Evolutionary conservation across 2,113 vertebrate species (phyloP), one percentile per base, ranked within the genome.

Genomic region (Okapia johnstoni): DNA sequence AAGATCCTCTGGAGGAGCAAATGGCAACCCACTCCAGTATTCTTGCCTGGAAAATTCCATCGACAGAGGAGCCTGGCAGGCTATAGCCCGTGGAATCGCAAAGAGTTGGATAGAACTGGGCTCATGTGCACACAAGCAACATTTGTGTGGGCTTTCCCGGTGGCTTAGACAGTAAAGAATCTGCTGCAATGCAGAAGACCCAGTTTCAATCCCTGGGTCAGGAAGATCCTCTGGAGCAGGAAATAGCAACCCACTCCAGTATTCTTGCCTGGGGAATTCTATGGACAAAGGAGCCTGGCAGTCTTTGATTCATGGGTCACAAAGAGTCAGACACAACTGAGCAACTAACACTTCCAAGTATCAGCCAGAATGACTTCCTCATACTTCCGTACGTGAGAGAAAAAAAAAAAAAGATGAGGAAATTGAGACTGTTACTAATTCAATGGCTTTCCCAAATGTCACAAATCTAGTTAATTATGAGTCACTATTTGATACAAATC

Each of bases 391-490:
- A 14, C 2, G 11, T 25, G 70, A 73, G 21, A 43, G 36, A 23
- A 23, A n/a, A n/a, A 17, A 36, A 63, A 23, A 66, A 70, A 21
- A 36, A 50, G 50, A 90, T 88, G 28, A 87, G 30, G 58, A 85
- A 73, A 81, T 14, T 21, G 2, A 83, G 15, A 66, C 7, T 70
- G 28, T 28, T 77, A 43, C 14, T 66, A 94, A 92, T 57, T 55
- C 46, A 16, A 23, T 58, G n/a, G 11, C 0, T 94, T 90, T 93
- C 13, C 25, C 23, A 40, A 55, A 85, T 36, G 28, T 85, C 46
- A 80, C 23, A 93, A 46, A 81, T 86, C 17, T 89, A 55, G 13
- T 77, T 55, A 94, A 50, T 80, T 79, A 52, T 57, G 36, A 96
- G n/a, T 79, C 11, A 10, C 36, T 52, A 85, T 88, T 92, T 87